Percentiles rank a stretch among this genome's conserved stretches.
phyloP scores from a whole-genome alignment of 64 coral and sea anemone genomes.

The Stylophora pistillata region DNA sequence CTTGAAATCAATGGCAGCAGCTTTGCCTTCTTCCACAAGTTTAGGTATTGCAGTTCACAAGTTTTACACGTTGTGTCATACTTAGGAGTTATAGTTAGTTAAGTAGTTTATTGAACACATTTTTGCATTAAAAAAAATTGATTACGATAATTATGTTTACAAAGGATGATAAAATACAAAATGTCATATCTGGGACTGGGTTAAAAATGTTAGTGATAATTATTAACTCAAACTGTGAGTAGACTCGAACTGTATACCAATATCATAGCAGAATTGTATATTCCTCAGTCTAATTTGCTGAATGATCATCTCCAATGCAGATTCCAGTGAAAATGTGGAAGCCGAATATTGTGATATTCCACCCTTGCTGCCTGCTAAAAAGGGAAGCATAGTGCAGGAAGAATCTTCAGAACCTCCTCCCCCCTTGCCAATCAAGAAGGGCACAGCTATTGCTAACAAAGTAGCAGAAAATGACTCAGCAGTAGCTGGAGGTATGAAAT shows the following conservation, averaged over 20 bases:
- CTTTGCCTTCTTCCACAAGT: constrained; percentile 29
- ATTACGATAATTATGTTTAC: no score
- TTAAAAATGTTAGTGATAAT: no score
- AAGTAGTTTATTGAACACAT: no score
- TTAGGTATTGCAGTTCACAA: background rate
- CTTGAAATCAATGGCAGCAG: background rate
- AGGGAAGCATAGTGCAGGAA: background rate
- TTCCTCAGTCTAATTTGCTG: background rate
- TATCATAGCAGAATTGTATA: background rate
- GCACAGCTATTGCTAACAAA: background rate
- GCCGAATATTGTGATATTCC: constrained; percentile 30
- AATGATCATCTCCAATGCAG: background rate
- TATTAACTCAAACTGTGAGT: no score
- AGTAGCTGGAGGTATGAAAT: background rate
- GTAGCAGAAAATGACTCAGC: background rate
- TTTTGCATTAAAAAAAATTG: no score
- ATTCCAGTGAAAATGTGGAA: constrained; percentile 16
- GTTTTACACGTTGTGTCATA: no score
- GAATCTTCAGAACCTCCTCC: constrained; percentile 37
- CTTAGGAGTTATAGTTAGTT: no score
- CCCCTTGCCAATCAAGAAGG: constrained; percentile 51
- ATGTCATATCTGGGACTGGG: no score
- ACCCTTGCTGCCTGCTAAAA: constrained; percentile 48
- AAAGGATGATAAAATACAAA: no score
- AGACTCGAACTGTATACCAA: no score